Conservation (phyloP, 2,888 invertebrate species). For the Zhuqinia jingwanae region DNA sequence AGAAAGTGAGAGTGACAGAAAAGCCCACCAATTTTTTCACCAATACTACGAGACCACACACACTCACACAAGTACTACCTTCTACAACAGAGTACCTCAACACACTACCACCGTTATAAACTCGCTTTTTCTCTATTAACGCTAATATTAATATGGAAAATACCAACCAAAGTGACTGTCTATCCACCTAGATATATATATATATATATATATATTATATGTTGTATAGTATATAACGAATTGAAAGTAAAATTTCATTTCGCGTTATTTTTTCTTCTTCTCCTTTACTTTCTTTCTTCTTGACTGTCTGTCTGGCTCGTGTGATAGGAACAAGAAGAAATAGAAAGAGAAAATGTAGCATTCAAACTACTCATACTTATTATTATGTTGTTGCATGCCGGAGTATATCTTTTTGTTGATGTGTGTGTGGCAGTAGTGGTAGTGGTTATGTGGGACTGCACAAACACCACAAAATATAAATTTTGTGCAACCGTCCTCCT, state of each 20-base stretch:
- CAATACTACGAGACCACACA: background rate
- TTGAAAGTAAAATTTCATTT: conserved; percentile 19
- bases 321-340: conserved; percentile 9
- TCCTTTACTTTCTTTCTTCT: background rate
- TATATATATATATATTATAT: too few relatives aligned
- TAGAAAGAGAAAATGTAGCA: background rate
- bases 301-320: conserved; percentile 32
- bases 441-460: background rate
- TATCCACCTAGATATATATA: too few relatives aligned
- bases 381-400: background rate
- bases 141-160: conserved; percentile 9
- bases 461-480: conserved; percentile 19
- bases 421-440: conserved; percentile 5
- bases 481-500: conserved; percentile 37
- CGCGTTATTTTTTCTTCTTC: too few relatives aligned
- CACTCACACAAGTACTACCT: background rate
- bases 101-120: background rate
- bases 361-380: conserved; percentile 4
- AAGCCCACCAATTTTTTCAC: conserved; percentile 46
- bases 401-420: background rate
- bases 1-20: too few relatives aligned
- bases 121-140: conserved; percentile 10
- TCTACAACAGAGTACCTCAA: background rate
- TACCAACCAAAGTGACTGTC: background rate
- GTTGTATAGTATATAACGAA: background rate